These are phyloP conservation scores for Brachionus koreanus DNA, from an alignment of 1,140 invertebrate genomes.

Conservation along the genomic window DNA sequence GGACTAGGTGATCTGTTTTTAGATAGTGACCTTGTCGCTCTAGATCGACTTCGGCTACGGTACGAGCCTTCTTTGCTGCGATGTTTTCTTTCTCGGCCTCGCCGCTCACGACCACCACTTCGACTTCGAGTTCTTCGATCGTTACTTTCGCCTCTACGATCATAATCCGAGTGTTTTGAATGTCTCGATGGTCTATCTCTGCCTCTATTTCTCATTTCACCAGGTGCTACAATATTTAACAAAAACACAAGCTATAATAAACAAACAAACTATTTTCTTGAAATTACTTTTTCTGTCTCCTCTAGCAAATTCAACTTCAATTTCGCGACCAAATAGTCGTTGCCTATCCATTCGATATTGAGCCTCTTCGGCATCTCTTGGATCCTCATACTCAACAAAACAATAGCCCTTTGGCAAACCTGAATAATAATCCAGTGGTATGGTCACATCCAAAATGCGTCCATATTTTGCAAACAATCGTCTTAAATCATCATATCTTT, in stretches of 20 bases:
- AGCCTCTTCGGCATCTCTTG: slow-evolving; percentile 62
- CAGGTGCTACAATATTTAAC: background rate
- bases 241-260: background rate
- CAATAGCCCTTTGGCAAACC: slow-evolving; percentile 59
- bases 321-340: slow-evolving; percentile 58
- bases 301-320: slow-evolving; percentile 63
- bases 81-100: background rate
- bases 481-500: slow-evolving; percentile 56
- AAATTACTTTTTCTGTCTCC: slow-evolving; percentile 62
- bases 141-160: background rate
- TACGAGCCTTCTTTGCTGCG: slow-evolving; percentile 15
- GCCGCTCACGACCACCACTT: background rate
- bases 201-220: slow-evolving; percentile 39
- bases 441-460: slow-evolving; percentile 60
- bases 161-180: background rate
- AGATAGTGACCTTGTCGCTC: background rate
- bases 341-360: slow-evolving; percentile 58
- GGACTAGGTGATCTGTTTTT: slow-evolving; percentile 9
- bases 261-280: too few relatives aligned
- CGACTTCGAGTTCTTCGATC: slow-evolving; percentile 6
- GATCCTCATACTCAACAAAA: slow-evolving; percentile 62
- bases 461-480: slow-evolving; percentile 61
- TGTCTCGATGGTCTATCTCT: background rate
- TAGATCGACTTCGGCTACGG: background rate
- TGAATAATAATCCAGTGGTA: slow-evolving; percentile 61